Evolutionary conservation across 2,113 vertebrate genomes (phyloP).

Genomic region (Lepus americanus): DNA sequence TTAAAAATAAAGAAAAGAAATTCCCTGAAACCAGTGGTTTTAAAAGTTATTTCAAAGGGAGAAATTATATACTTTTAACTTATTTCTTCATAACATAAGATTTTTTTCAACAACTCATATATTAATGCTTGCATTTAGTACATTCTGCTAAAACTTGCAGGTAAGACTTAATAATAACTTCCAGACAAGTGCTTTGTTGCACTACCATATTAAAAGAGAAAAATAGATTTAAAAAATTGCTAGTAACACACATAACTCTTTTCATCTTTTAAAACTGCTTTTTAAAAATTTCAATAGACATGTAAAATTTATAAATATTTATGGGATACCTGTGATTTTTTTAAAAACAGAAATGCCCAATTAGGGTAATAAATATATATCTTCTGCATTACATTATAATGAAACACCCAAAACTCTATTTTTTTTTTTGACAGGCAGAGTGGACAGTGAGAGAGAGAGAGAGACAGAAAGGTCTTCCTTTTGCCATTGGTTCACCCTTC

Average conservation of each 20-base stretch:
- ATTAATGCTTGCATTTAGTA: constrained; percentile 54
- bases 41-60: not conserved
- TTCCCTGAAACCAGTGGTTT: not conserved
- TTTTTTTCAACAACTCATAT: constrained; percentile 40
- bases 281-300: too few species aligned
- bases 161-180: constrained; percentile 59
- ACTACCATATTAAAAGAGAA: constrained; percentile 25
- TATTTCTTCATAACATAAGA: constrained; percentile 28
- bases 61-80: not conserved
- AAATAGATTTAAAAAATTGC: not conserved
- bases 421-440: too few species aligned
- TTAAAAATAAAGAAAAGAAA: not conserved
- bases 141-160: constrained; percentile 55
- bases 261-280: not conserved
- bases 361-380: too few species aligned
- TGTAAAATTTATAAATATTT: too few species aligned
- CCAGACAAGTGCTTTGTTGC: constrained; percentile 44
- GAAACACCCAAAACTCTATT: too few species aligned
- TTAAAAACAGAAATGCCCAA: too few species aligned
- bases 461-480: too few species aligned
- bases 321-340: too few species aligned
- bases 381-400: too few species aligned
- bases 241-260: constrained; percentile 14
- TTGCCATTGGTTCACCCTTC: too few species aligned
- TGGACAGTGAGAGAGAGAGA: too few species aligned